Evolutionary conservation across 2,888 invertebrate genomes (phyloP).

Genomic region (Drosophila parthenogenetica): DNA sequence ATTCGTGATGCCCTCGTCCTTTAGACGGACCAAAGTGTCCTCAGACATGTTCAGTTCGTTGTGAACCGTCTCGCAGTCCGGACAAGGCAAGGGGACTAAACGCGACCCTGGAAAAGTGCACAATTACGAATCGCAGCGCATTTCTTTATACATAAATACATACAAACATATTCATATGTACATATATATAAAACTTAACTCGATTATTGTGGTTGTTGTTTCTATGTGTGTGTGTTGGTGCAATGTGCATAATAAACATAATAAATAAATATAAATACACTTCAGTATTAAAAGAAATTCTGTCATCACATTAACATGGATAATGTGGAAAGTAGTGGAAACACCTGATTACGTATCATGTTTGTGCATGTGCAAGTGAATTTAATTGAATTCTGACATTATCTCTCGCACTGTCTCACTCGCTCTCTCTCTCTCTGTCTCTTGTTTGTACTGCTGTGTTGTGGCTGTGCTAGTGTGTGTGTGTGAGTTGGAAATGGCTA

Average conservation of each 20-base stretch:
- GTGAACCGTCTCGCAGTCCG: conserved; percentile 76
- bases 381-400: conserved; percentile 30
- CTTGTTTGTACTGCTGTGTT: background rate
- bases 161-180: background rate
- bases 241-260: conserved; percentile 27
- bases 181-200: conserved; percentile 10
- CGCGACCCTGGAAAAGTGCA: conserved; percentile 31
- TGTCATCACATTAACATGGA: conserved; percentile 9
- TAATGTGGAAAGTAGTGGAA: conserved; percentile 18
- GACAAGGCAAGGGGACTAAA: conserved; percentile 50
- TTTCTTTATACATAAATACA: background rate
- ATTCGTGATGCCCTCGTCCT: conserved; percentile 53
- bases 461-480: background rate
- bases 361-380: conserved; percentile 25
- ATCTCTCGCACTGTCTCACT: conserved; percentile 7
- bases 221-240: conserved; percentile 5
- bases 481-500: conserved; percentile 20
- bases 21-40: conserved; percentile 51
- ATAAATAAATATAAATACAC: conserved; percentile 13
- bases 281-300: background rate
- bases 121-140: conserved; percentile 21
- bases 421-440: background rate
- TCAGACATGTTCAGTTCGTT: conserved; percentile 71
- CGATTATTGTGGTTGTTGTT: conserved; percentile 17
- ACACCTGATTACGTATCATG: conserved; percentile 20